Evolutionary conservation across 2,797 vertebrate genomes (phyloP).

Genomic region (Pseudocheirus occidentalis): DNA sequence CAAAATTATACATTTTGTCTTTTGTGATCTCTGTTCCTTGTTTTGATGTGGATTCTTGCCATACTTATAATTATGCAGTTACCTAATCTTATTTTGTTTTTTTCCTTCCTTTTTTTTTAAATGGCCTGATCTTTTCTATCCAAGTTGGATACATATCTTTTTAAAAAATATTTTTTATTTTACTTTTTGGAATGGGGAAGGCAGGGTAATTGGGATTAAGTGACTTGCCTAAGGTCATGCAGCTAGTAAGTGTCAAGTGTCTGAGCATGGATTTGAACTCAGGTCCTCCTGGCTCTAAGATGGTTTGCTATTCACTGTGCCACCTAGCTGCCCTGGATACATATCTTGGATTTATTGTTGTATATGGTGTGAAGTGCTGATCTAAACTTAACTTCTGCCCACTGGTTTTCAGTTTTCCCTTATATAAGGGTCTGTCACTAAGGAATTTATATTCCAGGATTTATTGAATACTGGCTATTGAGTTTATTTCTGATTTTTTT

Average conservation of each 20-base stretch:
- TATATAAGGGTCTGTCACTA: background rate
- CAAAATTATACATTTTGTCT: background rate
- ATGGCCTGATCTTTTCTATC: background rate
- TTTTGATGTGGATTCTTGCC: background rate
- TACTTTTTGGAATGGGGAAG: no score
- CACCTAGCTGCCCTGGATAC: background rate
- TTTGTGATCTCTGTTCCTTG: background rate
- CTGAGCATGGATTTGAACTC: no score
- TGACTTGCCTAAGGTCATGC: no score
- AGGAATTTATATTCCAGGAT: background rate
- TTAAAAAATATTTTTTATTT: no score
- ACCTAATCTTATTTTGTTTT: background rate
- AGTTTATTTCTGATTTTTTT: background rate
- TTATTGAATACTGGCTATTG: background rate
- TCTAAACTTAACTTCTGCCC: background rate
- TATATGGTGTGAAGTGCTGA: background rate
- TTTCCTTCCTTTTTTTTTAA: no score
- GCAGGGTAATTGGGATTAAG: no score
- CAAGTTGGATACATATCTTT: background rate
- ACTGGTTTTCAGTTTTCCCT: background rate
- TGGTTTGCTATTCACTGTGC: no score
- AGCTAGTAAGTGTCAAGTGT: no score
- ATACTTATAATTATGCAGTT: background rate
- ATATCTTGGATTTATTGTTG: background rate
- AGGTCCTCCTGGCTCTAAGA: no score